phyloP scores from a whole-genome alignment of 2,888 invertebrate species.

The Physocephala rufipes region DNA sequence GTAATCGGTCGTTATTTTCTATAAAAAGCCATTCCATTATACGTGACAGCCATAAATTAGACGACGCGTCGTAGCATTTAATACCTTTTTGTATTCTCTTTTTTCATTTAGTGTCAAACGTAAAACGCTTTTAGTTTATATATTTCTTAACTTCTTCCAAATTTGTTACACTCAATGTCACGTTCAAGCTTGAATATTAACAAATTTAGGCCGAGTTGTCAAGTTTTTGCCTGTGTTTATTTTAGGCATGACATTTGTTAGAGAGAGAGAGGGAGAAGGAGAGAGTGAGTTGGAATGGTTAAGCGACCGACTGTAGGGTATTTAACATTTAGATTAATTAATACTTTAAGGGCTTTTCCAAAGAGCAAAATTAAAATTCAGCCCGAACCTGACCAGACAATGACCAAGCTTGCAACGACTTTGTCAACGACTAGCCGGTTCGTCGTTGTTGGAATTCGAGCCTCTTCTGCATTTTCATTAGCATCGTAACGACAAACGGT shows the following conservation, averaged over 20 bases:
- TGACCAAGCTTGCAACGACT: no score
- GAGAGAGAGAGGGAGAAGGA: no score
- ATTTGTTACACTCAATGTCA: slow-evolving; percentile 26
- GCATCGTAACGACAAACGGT: slow-evolving; percentile 13
- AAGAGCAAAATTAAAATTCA: slow-evolving; percentile 2
- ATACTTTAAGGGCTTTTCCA: background rate
- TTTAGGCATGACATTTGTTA: no score
- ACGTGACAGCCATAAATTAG: slow-evolving; percentile 6
- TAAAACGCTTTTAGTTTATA: no score
- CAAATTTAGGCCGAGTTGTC: background rate
- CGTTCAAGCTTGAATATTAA: slow-evolving; percentile 17
- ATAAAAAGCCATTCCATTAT: background rate
- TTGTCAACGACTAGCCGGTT: background rate
- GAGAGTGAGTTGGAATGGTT: background rate
- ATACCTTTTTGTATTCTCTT: background rate
- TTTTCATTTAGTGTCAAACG: background rate
- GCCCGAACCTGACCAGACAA: background rate
- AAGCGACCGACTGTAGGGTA: background rate
- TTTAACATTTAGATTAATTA: no score
- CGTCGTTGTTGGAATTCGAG: slow-evolving; percentile 2
- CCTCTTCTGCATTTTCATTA: slow-evolving; percentile 24
- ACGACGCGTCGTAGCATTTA: background rate
- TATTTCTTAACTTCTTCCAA: background rate
- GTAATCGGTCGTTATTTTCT: background rate
- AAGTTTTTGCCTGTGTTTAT: background rate